Conservation (phyloP, 2,888 invertebrate genomes). For the Rotaria socialis region DNA sequence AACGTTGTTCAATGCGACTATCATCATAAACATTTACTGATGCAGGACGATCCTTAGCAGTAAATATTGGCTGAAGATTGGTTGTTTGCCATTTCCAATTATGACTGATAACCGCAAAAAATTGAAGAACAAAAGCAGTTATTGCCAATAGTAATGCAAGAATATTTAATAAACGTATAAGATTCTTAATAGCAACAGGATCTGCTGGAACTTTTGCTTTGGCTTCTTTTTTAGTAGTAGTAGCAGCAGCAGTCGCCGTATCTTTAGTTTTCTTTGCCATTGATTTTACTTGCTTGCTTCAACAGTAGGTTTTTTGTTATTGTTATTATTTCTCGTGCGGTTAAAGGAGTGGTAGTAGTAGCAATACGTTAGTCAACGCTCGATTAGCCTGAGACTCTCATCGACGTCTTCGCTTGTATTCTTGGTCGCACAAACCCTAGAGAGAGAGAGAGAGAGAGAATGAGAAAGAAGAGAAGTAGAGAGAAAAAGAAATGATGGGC, state of each 20-base stretch:
- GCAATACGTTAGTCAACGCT: constrained; percentile 4
- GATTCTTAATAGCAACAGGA: background rate
- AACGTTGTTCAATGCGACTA: background rate
- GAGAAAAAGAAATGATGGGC: background rate
- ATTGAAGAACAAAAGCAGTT: background rate
- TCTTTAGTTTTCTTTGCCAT: constrained; percentile 2
- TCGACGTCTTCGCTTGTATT: background rate
- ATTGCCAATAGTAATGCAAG: background rate
- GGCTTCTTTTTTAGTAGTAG: background rate
- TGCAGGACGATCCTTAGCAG: background rate
- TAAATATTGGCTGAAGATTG: background rate
- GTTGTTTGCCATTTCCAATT: background rate
- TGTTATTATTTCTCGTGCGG: background rate
- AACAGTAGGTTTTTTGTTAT: background rate
- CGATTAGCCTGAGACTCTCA: constrained; percentile 20
- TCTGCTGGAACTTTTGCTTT: background rate
- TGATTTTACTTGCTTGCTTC: background rate
- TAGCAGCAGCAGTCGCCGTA: background rate
- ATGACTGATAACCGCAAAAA: constrained; percentile 21
- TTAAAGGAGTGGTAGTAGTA: background rate
- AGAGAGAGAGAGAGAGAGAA: background rate
- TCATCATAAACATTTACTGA: background rate
- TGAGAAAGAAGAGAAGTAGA: too few relatives aligned
- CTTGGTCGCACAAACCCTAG: background rate
- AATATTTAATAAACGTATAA: background rate